Conservation (phyloP, 1,140 invertebrate genomes). For the Orchesella cincta region DNA sequence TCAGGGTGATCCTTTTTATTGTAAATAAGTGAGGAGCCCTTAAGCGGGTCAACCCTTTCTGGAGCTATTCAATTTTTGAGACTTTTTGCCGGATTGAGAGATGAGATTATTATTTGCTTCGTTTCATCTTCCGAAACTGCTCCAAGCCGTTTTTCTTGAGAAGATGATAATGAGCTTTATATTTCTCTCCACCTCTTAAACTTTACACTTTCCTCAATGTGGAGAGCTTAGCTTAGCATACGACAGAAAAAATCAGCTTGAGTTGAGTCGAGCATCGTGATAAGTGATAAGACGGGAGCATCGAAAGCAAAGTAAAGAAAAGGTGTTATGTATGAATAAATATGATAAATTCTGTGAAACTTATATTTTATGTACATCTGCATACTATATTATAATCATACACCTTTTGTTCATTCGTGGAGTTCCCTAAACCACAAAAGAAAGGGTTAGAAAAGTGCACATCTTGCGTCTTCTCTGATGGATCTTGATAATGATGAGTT, state of each 20-base stretch:
- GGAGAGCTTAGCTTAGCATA: neutral
- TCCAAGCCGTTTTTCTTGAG: slow-evolving; percentile 12
- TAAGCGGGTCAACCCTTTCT: slow-evolving; percentile 17
- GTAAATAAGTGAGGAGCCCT: neutral
- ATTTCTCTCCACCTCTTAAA: neutral
- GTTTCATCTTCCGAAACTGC: slow-evolving; percentile 2
- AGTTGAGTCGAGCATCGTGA: neutral
- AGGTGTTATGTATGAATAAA: slow-evolving; percentile 2
- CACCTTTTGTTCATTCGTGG: too few species aligned
- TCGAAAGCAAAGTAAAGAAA: neutral
- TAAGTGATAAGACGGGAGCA: neutral
- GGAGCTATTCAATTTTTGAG: neutral
- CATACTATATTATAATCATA: too few species aligned
- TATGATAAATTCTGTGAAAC: too few species aligned
- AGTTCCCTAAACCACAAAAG: too few species aligned
- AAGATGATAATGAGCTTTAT: slow-evolving; percentile 4
- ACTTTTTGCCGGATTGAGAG: neutral
- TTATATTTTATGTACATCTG: too few species aligned
- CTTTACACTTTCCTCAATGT: neutral
- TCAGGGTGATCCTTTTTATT: neutral
- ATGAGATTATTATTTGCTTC: neutral
- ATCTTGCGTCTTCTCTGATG: neutral
- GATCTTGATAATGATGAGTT: neutral
- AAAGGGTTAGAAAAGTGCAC: neutral
- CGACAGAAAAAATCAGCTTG: slow-evolving; percentile 1